Evolutionary conservation across 2,797 vertebrate genomes (phyloP).

Genomic region (Coranthus polyacanthus): DNA sequence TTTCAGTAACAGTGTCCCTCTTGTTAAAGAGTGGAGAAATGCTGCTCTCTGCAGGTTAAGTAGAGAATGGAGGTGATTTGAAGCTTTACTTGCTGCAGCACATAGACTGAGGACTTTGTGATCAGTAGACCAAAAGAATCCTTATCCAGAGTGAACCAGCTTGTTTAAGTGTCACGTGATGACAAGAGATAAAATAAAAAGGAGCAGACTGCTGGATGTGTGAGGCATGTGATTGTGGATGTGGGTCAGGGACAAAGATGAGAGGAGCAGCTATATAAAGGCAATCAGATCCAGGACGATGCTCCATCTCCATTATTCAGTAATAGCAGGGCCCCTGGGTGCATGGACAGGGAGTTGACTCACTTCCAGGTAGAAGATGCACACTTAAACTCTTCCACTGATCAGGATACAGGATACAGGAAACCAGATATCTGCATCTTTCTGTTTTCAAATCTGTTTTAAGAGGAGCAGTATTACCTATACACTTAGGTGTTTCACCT

Average conservation of each 20-base stretch:
- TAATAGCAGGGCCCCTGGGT: constrained; percentile 33
- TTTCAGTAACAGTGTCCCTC: neutral
- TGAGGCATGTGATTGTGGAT: constrained; percentile 17
- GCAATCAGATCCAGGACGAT: constrained; percentile 63
- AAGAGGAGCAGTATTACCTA: too few relatives aligned
- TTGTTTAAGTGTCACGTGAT: neutral
- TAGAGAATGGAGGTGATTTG: too few relatives aligned
- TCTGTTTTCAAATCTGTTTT: too few relatives aligned
- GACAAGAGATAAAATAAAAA: neutral
- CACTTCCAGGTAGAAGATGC: too few relatives aligned
- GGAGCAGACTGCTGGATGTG: neutral
- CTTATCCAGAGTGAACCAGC: neutral
- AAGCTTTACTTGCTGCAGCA: too few relatives aligned
- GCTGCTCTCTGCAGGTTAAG: constrained; percentile 57
- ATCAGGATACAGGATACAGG: too few relatives aligned
- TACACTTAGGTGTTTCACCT: too few relatives aligned
- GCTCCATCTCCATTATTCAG: constrained; percentile 51
- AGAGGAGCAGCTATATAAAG: constrained; percentile 67
- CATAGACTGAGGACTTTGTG: too few relatives aligned
- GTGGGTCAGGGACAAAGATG: constrained; percentile 64
- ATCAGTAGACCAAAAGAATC: too few relatives aligned
- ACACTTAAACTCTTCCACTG: neutral
- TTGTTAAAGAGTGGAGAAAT: constrained; percentile 1
- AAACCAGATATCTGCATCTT: constrained; percentile 2
- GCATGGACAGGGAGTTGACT: neutral